phyloP scores from a whole-genome alignment of 2,113 vertebrate genomes.

The Indicator maculatus region DNA sequence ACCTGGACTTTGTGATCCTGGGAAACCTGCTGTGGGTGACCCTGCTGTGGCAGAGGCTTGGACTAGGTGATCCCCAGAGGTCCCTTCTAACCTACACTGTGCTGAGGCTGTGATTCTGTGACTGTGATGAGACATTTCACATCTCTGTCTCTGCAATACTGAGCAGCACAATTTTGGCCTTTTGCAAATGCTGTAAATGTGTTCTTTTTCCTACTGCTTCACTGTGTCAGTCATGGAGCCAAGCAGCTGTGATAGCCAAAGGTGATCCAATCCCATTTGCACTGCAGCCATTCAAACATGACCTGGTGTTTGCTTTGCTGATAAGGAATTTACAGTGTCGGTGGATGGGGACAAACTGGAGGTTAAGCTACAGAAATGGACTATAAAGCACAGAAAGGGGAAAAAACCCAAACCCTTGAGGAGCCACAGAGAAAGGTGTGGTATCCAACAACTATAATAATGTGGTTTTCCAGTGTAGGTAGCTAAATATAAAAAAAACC shows the following conservation, averaged over 20 bases:
- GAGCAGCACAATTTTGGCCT: neutral
- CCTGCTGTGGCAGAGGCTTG: no score
- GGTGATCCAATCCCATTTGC: neutral
- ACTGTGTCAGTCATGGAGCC: neutral
- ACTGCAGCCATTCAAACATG: neutral
- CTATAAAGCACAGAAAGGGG: neutral
- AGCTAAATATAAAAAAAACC: constrained; percentile 73
- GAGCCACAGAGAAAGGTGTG: constrained; percentile 51
- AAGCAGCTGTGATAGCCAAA: neutral
- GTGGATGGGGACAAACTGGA: neutral
- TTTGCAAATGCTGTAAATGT: neutral
- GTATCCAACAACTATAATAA: constrained; percentile 72
- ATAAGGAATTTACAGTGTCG: neutral
- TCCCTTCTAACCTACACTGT: no score
- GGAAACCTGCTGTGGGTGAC: no score
- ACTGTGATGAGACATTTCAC: neutral
- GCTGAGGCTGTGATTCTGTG: no score
- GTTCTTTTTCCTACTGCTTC: neutral
- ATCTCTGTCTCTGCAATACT: neutral
- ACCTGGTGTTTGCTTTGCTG: neutral
- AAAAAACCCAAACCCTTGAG: neutral
- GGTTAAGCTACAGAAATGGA: neutral
- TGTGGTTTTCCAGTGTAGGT: constrained; percentile 69
- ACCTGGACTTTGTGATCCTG: no score
- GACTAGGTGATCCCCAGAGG: no score